Conservation (phyloP, 1,140 invertebrate species). For the Scylla paramamosain region DNA sequence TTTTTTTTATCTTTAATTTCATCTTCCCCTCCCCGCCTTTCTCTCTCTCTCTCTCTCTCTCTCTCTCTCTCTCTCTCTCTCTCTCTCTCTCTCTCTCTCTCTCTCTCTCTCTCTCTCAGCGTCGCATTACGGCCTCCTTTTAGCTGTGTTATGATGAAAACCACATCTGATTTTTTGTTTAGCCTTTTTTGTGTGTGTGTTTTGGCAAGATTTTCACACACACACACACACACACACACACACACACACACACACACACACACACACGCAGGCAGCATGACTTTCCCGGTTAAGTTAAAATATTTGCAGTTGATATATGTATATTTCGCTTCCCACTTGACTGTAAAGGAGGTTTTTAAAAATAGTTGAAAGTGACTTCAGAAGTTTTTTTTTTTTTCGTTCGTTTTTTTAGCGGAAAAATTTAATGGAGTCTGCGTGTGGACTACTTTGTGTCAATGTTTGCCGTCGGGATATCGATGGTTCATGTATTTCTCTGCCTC, state of each 20-base stretch:
- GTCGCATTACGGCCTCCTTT: neutral
- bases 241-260: conserved; percentile 20
- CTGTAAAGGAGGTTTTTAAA: neutral
- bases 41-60: conserved; percentile 8
- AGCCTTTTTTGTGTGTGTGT: no score
- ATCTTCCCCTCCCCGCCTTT: neutral
- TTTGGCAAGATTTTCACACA: neutral
- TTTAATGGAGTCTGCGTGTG: neutral
- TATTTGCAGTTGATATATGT: neutral
- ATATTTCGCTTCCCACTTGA: neutral
- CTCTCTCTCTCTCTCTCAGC: neutral
- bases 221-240: conserved; percentile 20
- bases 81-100: neutral
- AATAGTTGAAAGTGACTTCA: neutral
- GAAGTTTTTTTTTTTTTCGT: neutral
- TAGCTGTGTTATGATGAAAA: neutral
- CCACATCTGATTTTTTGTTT: no score
- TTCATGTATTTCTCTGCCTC: neutral
- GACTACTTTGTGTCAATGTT: conserved; percentile 14
- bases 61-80: conserved; percentile 18
- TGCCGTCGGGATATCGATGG: neutral
- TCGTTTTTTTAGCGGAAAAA: neutral
- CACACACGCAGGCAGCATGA: neutral
- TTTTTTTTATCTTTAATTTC: neutral
- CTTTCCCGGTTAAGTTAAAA: neutral